Percentiles rank a stretch among this genome's conserved stretches.
Evolutionary conservation across 2,888 invertebrate species (phyloP).

Genomic region (Heliconius cydno): DNA sequence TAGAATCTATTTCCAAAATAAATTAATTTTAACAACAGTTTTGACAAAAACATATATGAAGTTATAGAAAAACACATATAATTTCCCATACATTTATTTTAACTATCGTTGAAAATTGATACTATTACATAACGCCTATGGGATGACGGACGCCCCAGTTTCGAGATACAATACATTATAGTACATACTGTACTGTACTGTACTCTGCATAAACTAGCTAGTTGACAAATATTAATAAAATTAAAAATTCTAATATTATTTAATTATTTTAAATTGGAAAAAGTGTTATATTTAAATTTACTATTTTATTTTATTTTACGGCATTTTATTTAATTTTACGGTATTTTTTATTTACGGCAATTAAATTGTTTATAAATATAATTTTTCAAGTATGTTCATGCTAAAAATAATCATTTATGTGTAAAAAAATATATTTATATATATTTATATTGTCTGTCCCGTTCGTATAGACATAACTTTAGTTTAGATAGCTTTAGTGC

Average conservation of each 20-base stretch:
- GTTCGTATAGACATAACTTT: conserved; percentile 22
- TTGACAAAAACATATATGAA: background rate
- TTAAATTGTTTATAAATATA: background rate
- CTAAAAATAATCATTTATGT: background rate
- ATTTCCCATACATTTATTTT: conserved; percentile 8
- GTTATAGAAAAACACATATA: background rate
- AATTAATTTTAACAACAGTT: background rate
- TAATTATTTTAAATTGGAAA: no score
- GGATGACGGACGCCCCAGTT: conserved; percentile 51
- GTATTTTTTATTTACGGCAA: no score
- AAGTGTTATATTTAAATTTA: no score
- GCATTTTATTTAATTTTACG: no score
- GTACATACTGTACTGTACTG: conserved; percentile 21
- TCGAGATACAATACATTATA: conserved; percentile 42
- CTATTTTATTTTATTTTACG: no score
- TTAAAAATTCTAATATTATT: no score
- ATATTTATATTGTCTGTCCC: background rate
- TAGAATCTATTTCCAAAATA: background rate
- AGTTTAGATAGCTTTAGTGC: conserved; percentile 36
- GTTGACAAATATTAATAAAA: background rate
- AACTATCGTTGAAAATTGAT: conserved; percentile 34
- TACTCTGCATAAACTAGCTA: conserved; percentile 33
- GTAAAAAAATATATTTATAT: no score
- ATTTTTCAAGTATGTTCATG: background rate
- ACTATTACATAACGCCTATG: conserved; percentile 41